A percentile compares a stretch with the other conserved stretches of the same genome.
Conservation (phyloP, 2,113 vertebrate species). For the Phalacrocorax carbo region DNA sequence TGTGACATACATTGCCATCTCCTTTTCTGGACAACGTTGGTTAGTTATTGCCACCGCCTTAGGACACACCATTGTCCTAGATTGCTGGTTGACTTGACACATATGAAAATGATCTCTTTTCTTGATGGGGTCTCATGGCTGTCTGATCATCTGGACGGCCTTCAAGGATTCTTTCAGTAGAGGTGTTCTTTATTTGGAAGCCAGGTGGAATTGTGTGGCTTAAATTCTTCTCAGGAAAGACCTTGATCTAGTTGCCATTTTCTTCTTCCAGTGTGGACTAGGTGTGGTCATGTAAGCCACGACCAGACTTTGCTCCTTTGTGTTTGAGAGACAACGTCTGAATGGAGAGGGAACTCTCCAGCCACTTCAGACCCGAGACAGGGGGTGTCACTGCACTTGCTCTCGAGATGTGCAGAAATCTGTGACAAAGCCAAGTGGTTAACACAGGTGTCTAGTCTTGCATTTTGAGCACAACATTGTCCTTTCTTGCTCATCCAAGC, state of each 20-base stretch:
- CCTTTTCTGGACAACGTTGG: neutral
- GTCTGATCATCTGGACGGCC: neutral
- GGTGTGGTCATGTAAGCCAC: neutral
- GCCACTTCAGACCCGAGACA: neutral
- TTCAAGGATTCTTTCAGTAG: neutral
- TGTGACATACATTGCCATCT: neutral
- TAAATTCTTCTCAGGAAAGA: neutral
- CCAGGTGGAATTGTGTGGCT: neutral
- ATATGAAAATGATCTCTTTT: neutral
- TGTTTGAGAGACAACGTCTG: neutral
- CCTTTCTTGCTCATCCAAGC: neutral
- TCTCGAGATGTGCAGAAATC: neutral
- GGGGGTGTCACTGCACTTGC: neutral
- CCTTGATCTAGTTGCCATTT: neutral
- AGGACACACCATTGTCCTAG: neutral
- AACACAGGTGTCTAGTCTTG: neutral
- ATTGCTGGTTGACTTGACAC: neutral
- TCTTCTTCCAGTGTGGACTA: neutral
- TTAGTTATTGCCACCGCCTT: neutral
- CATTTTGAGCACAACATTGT: neutral
- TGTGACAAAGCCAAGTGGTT: neutral
- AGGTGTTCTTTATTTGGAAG: neutral
- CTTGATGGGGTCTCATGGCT: neutral
- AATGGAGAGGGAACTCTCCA: neutral
- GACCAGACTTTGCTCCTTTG: neutral